Evolutionary conservation across 2,113 vertebrate genomes (phyloP).

Genomic region (Tricholaema leucomelas): DNA sequence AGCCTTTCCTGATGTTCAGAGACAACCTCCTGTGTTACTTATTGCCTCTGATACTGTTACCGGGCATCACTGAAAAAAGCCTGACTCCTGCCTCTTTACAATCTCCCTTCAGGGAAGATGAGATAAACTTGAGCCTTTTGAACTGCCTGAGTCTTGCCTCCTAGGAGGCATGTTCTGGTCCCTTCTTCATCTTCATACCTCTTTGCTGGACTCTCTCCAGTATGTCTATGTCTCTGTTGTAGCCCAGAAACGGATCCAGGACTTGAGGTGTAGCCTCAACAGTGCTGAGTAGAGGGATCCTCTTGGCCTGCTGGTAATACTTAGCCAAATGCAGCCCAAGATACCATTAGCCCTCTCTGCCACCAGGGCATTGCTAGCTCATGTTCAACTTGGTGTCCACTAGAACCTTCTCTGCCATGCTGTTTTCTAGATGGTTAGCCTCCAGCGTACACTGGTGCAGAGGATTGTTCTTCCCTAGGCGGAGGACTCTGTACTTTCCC

Average conservation of each 20-base stretch:
- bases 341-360: neutral
- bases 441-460: neutral
- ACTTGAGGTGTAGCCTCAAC: neutral
- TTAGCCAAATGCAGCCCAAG: neutral
- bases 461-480: neutral
- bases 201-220: neutral
- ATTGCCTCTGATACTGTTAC: too few relatives aligned
- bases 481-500: neutral
- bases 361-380: neutral
- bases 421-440: neutral
- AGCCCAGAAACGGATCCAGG: neutral
- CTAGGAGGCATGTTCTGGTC: neutral
- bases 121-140: neutral
- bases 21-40: neutral
- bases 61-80: too few relatives aligned
- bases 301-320: neutral
- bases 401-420: neutral
- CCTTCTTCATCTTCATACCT: neutral
- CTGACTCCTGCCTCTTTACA: neutral
- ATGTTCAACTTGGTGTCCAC: neutral
- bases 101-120: neutral
- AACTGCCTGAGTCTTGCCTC: neutral
- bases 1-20: neutral
- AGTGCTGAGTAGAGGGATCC: neutral
- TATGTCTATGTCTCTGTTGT: neutral